These are phyloP conservation scores for Rhineura floridana DNA, from an alignment of 2,113 vertebrate species.

Conservation along the genomic window DNA sequence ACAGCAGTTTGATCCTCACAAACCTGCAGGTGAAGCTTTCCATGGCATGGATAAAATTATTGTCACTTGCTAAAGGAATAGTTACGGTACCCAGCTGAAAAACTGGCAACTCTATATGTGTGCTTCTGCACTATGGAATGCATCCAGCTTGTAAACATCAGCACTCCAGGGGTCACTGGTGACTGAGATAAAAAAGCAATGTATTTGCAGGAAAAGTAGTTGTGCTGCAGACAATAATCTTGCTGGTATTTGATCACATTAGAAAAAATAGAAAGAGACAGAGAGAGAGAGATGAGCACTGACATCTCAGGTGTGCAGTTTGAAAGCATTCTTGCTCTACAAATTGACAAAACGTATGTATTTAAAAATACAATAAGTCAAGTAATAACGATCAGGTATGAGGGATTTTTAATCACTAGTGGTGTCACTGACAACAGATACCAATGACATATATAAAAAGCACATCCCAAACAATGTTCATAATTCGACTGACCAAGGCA, in stretches of 20 bases:
- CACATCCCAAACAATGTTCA: neutral
- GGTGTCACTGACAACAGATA: neutral
- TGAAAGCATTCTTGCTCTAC: neutral
- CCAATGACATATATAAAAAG: neutral
- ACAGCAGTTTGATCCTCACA: no score
- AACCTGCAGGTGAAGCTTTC: no score
- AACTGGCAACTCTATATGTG: neutral
- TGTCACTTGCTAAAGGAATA: neutral
- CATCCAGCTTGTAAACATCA: neutral
- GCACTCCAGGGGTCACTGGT: neutral
- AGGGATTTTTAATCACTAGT: neutral
- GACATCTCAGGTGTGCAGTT: neutral
- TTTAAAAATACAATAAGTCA: neutral
- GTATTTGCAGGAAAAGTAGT: neutral
- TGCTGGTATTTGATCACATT: no score
- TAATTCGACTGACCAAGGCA: neutral
- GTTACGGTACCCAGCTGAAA: neutral
- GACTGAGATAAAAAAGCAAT: neutral
- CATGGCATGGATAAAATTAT: neutral
- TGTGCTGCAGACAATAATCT: neutral
- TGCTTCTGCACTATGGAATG: neutral
- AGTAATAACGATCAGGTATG: no score
- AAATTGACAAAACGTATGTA: neutral
- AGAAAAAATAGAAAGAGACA: no score
- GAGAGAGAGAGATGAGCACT: neutral